A percentile compares a stretch with the other conserved stretches of the same genome.
phyloP scores from a whole-genome alignment of 2,797 vertebrate species.

The Urocyon cinereoargenteus region DNA sequence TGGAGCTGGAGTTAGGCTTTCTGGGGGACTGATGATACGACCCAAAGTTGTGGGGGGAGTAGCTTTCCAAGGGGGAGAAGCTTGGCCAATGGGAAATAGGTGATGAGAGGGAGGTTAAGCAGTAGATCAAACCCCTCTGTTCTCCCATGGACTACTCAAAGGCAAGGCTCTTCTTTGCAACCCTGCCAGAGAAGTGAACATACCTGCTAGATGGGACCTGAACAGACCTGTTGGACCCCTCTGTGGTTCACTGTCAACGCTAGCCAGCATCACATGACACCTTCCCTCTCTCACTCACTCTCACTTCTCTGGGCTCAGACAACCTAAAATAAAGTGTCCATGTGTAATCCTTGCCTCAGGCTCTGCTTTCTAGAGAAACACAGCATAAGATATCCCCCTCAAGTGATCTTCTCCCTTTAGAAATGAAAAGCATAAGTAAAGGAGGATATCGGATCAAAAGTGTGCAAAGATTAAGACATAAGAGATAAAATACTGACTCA shows the following conservation, averaged over 20 bases:
- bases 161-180: background rate
- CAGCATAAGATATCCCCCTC: background rate
- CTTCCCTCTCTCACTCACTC: background rate
- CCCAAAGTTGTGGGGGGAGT: background rate
- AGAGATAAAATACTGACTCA: background rate
- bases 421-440: conserved; percentile 9
- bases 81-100: background rate
- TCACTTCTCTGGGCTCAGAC: background rate
- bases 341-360: conserved; percentile 9
- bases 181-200: background rate
- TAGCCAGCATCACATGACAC: background rate
- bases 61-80: background rate
- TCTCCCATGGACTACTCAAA: background rate
- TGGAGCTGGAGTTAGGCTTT: background rate
- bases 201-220: background rate
- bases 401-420: conserved; percentile 24
- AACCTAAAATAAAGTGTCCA: background rate
- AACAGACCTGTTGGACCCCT: background rate
- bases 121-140: background rate
- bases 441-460: background rate
- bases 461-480: background rate
- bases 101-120: background rate
- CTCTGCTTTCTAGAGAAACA: conserved; percentile 8
- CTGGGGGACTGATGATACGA: background rate
- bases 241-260: background rate